A percentile compares a stretch with the other conserved stretches of the same genome.
phyloP scores from a whole-genome alignment of 1,140 invertebrate genomes.

The Drosophila pectinifera region DNA sequence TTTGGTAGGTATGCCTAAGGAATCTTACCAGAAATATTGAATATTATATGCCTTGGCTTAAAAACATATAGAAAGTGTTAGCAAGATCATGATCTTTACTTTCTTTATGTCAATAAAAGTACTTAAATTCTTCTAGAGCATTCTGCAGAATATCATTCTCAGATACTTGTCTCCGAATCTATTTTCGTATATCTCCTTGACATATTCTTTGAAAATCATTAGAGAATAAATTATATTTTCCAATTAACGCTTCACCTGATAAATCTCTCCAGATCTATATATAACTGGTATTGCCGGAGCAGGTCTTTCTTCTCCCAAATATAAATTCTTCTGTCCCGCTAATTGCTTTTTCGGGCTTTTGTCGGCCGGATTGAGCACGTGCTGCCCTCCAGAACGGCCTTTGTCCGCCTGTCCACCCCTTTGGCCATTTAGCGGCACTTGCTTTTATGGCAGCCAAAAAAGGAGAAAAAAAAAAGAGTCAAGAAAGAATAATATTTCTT shows the following conservation, averaged over 20 bases:
- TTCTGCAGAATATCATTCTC: no score
- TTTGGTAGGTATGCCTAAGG: not conserved
- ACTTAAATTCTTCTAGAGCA: no score
- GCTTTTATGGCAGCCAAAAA: slow-evolving; percentile 57
- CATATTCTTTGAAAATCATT: not conserved
- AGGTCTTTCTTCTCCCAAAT: not conserved
- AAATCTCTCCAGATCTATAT: slow-evolving; percentile 13
- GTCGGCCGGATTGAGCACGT: slow-evolving; percentile 59
- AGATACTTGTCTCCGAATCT: no score
- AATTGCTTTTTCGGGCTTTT: slow-evolving; percentile 67
- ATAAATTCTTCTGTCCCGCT: slow-evolving; percentile 30
- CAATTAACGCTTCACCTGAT: not conserved
- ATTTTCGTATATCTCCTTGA: not conserved
- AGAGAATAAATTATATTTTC: not conserved
- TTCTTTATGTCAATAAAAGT: no score
- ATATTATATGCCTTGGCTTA: no score
- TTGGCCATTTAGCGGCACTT: slow-evolving; percentile 79
- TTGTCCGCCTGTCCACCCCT: slow-evolving; percentile 45
- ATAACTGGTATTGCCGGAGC: slow-evolving; percentile 19
- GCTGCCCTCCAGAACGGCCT: slow-evolving; percentile 42
- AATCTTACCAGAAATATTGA: not conserved
- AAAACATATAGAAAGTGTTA: no score
- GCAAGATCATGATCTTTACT: no score
- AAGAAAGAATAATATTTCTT: slow-evolving; percentile 26
- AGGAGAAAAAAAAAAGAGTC: slow-evolving; percentile 5